Evolutionary conservation across 2,797 vertebrate genomes (phyloP).

Genomic region (Buceros bicornis): DNA sequence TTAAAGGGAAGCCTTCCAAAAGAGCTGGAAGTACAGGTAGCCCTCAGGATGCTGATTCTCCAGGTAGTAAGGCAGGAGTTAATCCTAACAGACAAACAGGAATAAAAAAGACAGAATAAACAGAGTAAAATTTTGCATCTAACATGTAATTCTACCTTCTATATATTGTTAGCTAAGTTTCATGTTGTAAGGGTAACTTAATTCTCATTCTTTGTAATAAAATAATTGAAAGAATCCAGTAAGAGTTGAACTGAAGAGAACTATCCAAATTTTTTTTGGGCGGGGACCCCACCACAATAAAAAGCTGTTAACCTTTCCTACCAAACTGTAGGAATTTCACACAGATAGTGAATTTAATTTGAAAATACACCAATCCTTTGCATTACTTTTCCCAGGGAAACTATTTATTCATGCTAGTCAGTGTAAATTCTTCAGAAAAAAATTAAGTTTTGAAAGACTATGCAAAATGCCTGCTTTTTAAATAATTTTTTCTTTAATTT

Average conservation of each 20-base stretch:
- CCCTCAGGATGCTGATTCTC: background rate
- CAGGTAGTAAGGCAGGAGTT: background rate
- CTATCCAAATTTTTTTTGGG: background rate
- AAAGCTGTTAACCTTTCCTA: background rate
- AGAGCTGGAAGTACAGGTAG: background rate
- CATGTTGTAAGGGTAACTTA: background rate
- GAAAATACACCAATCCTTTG: background rate
- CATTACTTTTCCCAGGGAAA: background rate
- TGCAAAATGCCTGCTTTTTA: background rate
- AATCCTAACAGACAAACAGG: background rate
- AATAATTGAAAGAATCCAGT: background rate
- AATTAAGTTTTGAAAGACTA: background rate
- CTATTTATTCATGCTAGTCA: background rate
- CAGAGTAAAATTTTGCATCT: background rate
- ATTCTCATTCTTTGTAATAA: background rate
- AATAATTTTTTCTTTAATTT: background rate
- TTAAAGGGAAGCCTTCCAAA: background rate
- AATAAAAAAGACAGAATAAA: background rate
- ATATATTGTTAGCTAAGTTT: background rate
- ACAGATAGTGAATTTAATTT: background rate
- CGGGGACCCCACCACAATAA: rapidly evolving
- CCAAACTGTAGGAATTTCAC: background rate
- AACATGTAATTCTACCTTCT: background rate
- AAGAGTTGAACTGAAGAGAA: background rate
- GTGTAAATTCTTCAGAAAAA: background rate